Evolutionary conservation across 2,113 vertebrate species (phyloP).

Genomic region (Rhineura floridana): DNA sequence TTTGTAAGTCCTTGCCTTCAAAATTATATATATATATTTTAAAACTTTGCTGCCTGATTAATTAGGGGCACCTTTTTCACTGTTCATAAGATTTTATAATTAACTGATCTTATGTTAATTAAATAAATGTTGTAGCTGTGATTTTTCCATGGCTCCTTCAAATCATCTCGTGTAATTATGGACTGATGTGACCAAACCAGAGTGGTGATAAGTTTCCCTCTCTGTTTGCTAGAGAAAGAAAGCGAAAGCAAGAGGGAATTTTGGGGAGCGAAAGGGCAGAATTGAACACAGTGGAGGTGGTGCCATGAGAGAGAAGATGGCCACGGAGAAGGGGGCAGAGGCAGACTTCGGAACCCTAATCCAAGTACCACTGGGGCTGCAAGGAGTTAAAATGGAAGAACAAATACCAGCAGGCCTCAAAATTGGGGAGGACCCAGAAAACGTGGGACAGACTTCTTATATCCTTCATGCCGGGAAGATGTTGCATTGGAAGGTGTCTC

Average conservation of each 20-base stretch:
- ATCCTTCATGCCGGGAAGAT: background rate
- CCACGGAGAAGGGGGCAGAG: background rate
- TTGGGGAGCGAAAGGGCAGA: background rate
- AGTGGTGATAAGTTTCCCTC: background rate
- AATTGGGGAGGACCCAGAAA: background rate
- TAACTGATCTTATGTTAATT: background rate
- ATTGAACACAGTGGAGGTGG: background rate
- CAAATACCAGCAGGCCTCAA: background rate
- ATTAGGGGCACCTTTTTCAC: background rate
- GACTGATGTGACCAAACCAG: background rate
- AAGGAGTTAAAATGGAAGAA: slow-evolving; percentile 14
- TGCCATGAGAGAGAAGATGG: slow-evolving; percentile 8
- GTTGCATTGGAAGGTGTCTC: background rate
- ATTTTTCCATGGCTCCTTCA: background rate
- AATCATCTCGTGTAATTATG: background rate
- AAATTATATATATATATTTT: background rate
- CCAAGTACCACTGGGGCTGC: background rate
- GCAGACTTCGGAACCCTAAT: background rate
- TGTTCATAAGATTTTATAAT: background rate
- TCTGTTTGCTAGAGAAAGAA: background rate
- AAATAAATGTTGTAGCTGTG: background rate
- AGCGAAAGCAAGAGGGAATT: too few relatives aligned
- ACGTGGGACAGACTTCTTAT: background rate
- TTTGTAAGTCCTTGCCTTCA: background rate
- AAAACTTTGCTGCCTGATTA: background rate